These are phyloP conservation scores for Aporrectodea caliginosa DNA, from an alignment of 1,140 invertebrate species.

Conservation along the genomic window DNA sequence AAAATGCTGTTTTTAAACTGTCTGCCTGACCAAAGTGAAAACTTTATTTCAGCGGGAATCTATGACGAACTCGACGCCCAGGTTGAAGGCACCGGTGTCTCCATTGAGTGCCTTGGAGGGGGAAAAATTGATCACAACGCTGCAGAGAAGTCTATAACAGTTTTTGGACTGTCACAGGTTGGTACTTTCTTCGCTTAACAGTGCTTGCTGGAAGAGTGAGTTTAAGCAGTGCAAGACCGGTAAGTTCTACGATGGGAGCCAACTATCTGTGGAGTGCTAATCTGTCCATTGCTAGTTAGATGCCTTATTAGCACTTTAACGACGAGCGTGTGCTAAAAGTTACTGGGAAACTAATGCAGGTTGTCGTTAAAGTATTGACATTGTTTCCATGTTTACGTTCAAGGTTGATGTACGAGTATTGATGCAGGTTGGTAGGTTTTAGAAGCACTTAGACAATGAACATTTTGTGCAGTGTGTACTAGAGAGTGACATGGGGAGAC, in stretches of 20 bases:
- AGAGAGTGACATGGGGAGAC: no score
- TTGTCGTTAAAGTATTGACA: no score
- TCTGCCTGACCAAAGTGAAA: no score
- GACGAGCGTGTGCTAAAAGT: not conserved
- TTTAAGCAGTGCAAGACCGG: no score
- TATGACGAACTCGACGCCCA: conserved; percentile 62
- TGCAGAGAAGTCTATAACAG: conserved; percentile 69
- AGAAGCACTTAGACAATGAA: no score
- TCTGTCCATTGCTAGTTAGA: not conserved
- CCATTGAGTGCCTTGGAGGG: conserved; percentile 74
- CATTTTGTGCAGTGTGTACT: no score
- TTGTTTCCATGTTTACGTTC: no score
- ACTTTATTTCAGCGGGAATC: conserved; percentile 62
- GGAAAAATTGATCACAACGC: conserved; percentile 76
- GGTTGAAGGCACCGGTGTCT: conserved; percentile 59
- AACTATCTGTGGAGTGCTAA: not conserved
- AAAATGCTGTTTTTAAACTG: not conserved
- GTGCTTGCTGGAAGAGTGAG: not conserved
- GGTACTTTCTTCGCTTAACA: not conserved
- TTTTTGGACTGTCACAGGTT: conserved; percentile 83
- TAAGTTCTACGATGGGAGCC: no score
- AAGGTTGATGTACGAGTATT: no score
- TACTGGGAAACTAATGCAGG: not conserved
- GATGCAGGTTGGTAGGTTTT: no score
- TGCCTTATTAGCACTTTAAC: not conserved